These are phyloP conservation scores for Ictalurus punctatus DNA, from an alignment of 2,113 vertebrate species.

Conservation along the genomic window DNA sequence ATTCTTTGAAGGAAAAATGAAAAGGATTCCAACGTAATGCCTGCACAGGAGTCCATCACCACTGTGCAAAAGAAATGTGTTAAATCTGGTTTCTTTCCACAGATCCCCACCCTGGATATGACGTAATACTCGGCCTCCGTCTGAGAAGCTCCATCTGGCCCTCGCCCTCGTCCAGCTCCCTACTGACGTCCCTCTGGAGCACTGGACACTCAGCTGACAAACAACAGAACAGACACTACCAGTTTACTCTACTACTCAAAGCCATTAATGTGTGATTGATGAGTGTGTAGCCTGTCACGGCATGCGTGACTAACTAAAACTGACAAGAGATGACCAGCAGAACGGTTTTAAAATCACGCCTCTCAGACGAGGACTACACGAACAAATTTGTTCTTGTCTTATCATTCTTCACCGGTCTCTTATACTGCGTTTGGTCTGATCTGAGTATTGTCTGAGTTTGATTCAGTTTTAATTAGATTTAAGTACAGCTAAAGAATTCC, in stretches of 20 bases:
- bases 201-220: slow-evolving; percentile 37
- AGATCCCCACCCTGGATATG: slow-evolving; percentile 39
- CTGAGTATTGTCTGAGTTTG: neutral
- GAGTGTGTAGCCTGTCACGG: neutral
- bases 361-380: neutral
- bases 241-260: neutral
- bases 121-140: slow-evolving; percentile 47
- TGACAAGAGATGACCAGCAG: neutral
- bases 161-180: slow-evolving; percentile 38
- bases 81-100: slow-evolving; percentile 41
- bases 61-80: slow-evolving; percentile 8
- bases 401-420: neutral
- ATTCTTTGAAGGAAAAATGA: neutral
- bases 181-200: slow-evolving; percentile 25
- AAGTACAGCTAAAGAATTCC: neutral
- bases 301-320: neutral
- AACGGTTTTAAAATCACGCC: neutral
- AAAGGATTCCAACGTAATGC: neutral
- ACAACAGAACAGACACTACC: slow-evolving; percentile 38
- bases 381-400: neutral
- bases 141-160: slow-evolving; percentile 54
- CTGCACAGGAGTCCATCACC: neutral
- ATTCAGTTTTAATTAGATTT: neutral
- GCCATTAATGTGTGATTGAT: neutral
- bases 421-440: neutral